These are phyloP conservation scores for Patagioenas fasciata DNA, from an alignment of 2,113 vertebrate genomes.

Conservation along the genomic window DNA sequence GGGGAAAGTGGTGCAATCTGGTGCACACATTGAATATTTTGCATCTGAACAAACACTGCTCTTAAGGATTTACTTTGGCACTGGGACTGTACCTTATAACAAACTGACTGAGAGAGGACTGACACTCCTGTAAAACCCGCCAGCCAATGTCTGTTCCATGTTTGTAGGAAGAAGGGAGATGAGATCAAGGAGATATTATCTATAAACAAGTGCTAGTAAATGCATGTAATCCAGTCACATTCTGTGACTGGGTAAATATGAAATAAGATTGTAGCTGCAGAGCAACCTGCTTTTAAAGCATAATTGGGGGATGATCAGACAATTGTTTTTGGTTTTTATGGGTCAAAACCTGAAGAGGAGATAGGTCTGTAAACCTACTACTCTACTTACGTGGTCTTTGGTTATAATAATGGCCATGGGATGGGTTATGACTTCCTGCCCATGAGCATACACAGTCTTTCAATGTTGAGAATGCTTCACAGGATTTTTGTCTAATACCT, in stretches of 20 bases:
- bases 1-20: background rate
- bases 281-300: background rate
- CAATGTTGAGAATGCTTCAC: background rate
- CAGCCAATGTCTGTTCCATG: background rate
- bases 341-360: background rate
- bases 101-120: background rate
- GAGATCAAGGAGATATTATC: background rate
- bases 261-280: background rate
- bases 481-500: background rate
- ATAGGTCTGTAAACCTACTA: background rate
- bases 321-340: background rate
- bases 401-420: background rate
- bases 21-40: background rate
- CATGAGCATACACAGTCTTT: background rate
- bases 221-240: rapidly evolving
- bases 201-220: background rate
- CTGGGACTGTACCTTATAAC: background rate
- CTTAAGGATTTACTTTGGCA: background rate
- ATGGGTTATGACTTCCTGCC: background rate
- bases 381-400: background rate
- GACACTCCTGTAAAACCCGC: background rate
- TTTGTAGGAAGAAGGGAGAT: background rate
- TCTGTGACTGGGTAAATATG: background rate
- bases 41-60: background rate
- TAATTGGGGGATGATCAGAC: background rate